These are phyloP conservation scores for Lonchura striata DNA, from an alignment of 2,113 vertebrate species.

Conservation along the genomic window DNA sequence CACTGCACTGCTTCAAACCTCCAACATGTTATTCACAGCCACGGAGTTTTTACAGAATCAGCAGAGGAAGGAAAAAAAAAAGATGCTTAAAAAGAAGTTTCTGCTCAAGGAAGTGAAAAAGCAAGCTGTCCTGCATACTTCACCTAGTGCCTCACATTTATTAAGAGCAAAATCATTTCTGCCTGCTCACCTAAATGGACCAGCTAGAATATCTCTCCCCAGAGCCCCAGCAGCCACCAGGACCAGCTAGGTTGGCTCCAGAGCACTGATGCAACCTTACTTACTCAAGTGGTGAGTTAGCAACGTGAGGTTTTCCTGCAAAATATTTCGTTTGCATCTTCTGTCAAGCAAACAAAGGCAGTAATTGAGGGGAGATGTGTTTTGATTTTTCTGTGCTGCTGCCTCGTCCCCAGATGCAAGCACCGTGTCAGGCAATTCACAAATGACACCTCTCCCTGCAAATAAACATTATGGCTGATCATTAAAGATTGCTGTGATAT, in stretches of 20 bases:
- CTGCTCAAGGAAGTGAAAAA: conserved; percentile 61
- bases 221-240: conserved; percentile 15
- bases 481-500: background rate
- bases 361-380: background rate
- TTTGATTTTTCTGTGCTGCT: background rate
- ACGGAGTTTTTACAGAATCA: conserved; percentile 60
- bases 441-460: background rate
- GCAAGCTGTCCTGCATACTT: conserved; percentile 33
- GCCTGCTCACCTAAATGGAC: conserved; percentile 8
- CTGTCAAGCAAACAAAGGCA: background rate
- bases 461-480: background rate
- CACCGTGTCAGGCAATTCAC: background rate
- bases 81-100: conserved; percentile 63
- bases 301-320: background rate
- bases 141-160: conserved; percentile 46
- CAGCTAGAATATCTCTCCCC: conserved; percentile 44
- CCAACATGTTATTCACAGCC: conserved; percentile 55
- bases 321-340: conserved; percentile 5
- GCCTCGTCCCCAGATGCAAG: background rate
- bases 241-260: conserved; percentile 20
- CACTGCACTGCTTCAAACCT: conserved; percentile 50
- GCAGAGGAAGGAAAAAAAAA: conserved; percentile 37
- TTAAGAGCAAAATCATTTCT: conserved; percentile 60
- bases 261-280: conserved; percentile 65
- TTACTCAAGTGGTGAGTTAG: conserved; percentile 29